Evolutionary conservation across 2,888 invertebrate species (phyloP), one percentile per base, ranked within the genome.

Genomic region (Chrysina gloriosa): DNA sequence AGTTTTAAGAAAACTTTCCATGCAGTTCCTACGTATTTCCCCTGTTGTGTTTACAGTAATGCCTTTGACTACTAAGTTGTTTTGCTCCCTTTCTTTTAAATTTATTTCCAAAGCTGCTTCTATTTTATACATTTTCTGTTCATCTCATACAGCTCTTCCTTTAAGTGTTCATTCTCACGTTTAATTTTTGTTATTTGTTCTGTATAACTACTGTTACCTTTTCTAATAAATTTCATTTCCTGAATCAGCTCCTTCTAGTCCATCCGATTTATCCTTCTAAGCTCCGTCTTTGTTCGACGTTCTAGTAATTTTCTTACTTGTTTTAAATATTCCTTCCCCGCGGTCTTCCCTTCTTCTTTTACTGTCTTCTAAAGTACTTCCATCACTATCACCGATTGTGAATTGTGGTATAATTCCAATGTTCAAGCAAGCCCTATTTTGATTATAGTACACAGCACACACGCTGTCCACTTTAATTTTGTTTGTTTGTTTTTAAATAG

Each of bases 61-160:
- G 9, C 45, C 63, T 14, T 39, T 45, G 9, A 63, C 11, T 11
- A 63, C n/a, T 47, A 63, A 11, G 7, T 63, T 63, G 25, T 61
- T 61, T 34, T 21, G 7, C 16, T 1, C 39, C 7, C 9, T 19
- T 6, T 61, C n/a, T 61, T 39, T 61, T 9, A 14, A 29, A 31
- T n/a, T 6, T 52, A 48, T 25, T 6, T 31, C 29, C 29, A 29
- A 14, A 6, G 54, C 16, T 19, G 31, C 11, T 31, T 54, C 31
- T 23, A 54, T 14, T 54, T 27, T 54, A 19, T 54, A 4, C 31
- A 29, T 29, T 54, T 54, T 54, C 16, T 34, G 6, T 31, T 27
- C 31, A 29, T 19, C 6, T 5, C 14, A n/a, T 27, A 5, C 14
- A 31, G 11, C 21, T 19, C 16, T 9, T 54, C n/a, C 21, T 19